A percentile compares a stretch with the other conserved stretches of the same genome.
These are phyloP conservation scores for Etheostoma nigrum DNA, from an alignment of 2,797 vertebrate genomes.

Conservation along the genomic window DNA sequence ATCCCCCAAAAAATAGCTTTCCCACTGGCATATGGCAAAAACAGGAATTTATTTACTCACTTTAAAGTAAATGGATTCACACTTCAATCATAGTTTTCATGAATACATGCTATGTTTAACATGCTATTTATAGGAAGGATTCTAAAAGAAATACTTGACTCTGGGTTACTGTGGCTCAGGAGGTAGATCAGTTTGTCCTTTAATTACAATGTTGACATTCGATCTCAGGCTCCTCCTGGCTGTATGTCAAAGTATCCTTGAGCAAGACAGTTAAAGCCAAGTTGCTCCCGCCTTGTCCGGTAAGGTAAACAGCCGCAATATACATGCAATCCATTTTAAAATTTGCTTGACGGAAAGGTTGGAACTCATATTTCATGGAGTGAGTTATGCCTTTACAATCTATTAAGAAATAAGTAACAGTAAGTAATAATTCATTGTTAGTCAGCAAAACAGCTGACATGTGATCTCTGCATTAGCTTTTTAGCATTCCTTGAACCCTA, in stretches of 20 bases:
- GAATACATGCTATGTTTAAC: neutral
- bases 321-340: neutral
- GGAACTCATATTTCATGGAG: neutral
- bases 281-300: too few species aligned
- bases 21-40: neutral
- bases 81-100: neutral
- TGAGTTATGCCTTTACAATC: neutral
- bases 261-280: too few species aligned
- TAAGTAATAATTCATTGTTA: neutral
- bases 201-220: too few species aligned
- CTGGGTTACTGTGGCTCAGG: neutral
- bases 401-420: neutral
- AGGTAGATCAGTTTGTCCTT: too few species aligned
- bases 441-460: constrained; percentile 14
- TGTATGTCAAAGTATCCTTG: too few species aligned
- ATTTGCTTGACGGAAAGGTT: neutral
- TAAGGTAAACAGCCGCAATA: too few species aligned
- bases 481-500: constrained; percentile 47
- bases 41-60: neutral
- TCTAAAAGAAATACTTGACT: neutral
- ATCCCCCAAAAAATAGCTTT: neutral
- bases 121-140: neutral
- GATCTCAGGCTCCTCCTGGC: too few species aligned
- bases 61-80: neutral
- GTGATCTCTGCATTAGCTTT: constrained; percentile 38